Evolutionary conservation across 2,797 vertebrate species (phyloP).

Genomic region (Linurgus olivaceus): DNA sequence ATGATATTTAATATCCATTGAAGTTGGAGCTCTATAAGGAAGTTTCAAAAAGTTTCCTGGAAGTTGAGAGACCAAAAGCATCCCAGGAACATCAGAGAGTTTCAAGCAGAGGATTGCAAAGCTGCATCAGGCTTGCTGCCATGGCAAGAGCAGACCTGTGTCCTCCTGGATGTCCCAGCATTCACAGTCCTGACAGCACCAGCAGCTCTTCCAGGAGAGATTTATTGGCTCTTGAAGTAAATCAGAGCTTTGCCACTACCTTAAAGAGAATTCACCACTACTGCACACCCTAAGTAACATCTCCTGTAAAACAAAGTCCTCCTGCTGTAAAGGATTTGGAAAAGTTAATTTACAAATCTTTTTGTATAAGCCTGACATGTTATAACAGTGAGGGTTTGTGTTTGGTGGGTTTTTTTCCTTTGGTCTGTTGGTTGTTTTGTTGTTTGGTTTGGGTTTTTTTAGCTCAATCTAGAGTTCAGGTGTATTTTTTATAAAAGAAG

Average conservation of each 20-base stretch:
- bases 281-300: background rate
- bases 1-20: conserved; percentile 7
- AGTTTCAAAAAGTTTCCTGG: conserved; percentile 13
- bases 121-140: background rate
- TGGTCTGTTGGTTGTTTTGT: background rate
- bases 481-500: background rate
- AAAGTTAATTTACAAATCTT: background rate
- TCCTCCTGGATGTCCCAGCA: background rate
- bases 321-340: background rate
- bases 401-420: accelerated
- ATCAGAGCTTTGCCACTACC: background rate
- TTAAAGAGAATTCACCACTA: background rate
- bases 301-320: background rate
- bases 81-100: background rate
- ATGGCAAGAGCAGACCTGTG: background rate
- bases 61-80: conserved; percentile 12
- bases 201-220: background rate
- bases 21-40: background rate
- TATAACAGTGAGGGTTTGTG: background rate
- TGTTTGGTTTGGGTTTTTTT: background rate
- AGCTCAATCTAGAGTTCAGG: background rate
- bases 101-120: background rate
- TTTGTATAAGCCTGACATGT: background rate
- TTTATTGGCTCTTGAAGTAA: background rate
- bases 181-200: background rate